Evolutionary conservation across 2,888 invertebrate genomes (phyloP).

Genomic region (Lithophane socia): DNA sequence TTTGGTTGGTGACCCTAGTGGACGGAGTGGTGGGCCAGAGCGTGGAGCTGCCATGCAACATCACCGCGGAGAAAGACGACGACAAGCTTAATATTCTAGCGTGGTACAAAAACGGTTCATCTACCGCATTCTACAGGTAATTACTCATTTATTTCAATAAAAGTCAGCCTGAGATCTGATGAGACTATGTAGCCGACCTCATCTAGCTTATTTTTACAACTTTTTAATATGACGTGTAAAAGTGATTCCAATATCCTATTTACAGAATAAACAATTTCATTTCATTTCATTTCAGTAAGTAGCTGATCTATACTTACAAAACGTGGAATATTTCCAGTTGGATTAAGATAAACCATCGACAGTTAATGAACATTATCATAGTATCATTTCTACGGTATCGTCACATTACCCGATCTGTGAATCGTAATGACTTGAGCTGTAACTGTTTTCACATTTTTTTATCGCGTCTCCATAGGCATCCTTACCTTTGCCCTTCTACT

Average conservation of each 20-base stretch:
- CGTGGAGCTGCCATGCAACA: conserved; percentile 84
- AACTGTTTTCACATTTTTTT: not conserved
- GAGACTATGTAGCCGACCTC: too few species aligned
- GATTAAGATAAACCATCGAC: not conserved
- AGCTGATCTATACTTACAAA: not conserved
- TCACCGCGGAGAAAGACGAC: conserved; percentile 78
- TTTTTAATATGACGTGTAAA: too few species aligned
- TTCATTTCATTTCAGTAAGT: too few species aligned
- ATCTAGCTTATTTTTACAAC: too few species aligned
- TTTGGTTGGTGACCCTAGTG: conserved; percentile 69
- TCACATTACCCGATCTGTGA: not conserved
- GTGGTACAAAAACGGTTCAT: conserved; percentile 83
- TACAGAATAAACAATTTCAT: too few species aligned
- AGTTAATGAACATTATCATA: not conserved
- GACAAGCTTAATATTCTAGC: conserved; percentile 83
- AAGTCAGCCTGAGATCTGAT: not conserved
- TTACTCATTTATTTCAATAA: conserved; percentile 20
- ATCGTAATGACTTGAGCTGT: conserved; percentile 5
- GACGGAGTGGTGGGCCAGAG: conserved; percentile 82
- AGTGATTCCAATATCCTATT: too few species aligned
- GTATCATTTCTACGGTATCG: not conserved
- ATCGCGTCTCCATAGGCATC: not conserved
- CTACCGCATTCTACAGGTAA: conserved; percentile 86
- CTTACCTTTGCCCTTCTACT: too few species aligned
- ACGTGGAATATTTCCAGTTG: not conserved